Evolutionary conservation across 1,140 invertebrate species (phyloP).

Genomic region (Trialeurodes vaporariorum): DNA sequence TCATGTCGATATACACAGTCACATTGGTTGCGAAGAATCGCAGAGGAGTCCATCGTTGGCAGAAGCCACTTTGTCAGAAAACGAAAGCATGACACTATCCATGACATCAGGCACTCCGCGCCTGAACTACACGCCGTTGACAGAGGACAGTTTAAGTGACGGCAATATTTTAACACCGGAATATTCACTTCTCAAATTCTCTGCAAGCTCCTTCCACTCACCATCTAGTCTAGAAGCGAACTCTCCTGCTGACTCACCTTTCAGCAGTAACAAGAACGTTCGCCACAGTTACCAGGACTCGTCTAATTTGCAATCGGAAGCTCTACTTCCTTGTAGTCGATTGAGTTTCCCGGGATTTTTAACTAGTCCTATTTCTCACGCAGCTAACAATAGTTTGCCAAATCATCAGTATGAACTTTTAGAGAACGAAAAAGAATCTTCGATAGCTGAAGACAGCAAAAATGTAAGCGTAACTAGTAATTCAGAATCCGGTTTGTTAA

Average conservation of each 20-base stretch:
- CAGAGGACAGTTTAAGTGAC: conserved; percentile 20
- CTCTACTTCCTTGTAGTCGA: neutral
- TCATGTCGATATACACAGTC: conserved; percentile 19
- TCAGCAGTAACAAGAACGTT: neutral
- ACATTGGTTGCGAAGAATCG: conserved; percentile 3
- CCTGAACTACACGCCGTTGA: conserved; percentile 20
- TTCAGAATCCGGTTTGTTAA: neutral
- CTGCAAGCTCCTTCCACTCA: neutral
- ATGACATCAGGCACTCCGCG: conserved; percentile 26
- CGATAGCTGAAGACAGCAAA: neutral
- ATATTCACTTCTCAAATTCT: neutral
- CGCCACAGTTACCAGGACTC: neutral
- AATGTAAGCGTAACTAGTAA: neutral
- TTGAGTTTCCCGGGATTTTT: neutral
- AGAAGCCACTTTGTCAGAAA: conserved; percentile 32
- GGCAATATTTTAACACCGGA: neutral
- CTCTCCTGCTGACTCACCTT: neutral
- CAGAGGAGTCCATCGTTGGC: conserved; percentile 28
- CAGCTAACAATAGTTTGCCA: too few relatives aligned
- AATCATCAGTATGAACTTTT: neutral
- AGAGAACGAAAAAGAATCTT: neutral
- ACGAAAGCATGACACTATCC: conserved; percentile 30
- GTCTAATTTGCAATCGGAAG: neutral
- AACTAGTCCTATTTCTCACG: neutral
- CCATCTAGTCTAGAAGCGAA: neutral